Conservation (phyloP, 2,888 invertebrate genomes). For the Ommatoiulus sabulosus region DNA sequence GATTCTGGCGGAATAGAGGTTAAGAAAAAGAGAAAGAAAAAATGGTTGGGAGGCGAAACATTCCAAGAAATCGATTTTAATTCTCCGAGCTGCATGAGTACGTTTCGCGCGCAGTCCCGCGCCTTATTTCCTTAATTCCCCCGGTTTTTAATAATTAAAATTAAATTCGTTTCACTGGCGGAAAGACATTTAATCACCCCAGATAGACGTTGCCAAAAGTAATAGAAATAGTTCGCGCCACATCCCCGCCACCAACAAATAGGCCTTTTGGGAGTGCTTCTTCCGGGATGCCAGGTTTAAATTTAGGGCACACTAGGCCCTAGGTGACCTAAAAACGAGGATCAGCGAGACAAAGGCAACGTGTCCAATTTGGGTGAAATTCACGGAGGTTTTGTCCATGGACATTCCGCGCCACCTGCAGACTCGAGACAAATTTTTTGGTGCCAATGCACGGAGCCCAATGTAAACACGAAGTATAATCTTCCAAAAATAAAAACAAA, state of each 20-base stretch:
- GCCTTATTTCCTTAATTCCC: not conserved
- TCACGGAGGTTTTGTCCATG: slow-evolving; percentile 2
- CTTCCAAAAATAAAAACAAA: too few relatives aligned
- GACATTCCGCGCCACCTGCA: slow-evolving; percentile 34
- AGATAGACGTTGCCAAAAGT: not conserved
- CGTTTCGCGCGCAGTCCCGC: not conserved
- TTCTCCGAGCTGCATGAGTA: not conserved
- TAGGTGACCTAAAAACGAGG: not conserved
- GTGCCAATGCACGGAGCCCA: not conserved
- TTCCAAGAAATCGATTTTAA: slow-evolving; percentile 14
- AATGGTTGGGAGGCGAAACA: not conserved
- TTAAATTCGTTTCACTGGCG: not conserved
- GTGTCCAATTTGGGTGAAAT: not conserved
- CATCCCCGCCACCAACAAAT: not conserved
- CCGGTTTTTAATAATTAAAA: not conserved
- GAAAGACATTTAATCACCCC: not conserved
- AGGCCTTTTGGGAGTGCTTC: not conserved
- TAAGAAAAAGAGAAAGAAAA: not conserved
- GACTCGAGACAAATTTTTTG: not conserved
- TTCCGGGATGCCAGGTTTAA: not conserved
- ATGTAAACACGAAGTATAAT: not conserved
- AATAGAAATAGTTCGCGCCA: not conserved
- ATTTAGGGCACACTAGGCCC: not conserved
- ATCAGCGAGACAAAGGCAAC: not conserved
- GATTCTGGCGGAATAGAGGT: not conserved